phyloP scores from a whole-genome alignment of 2,888 invertebrate genomes.

The Allygus modestus region DNA sequence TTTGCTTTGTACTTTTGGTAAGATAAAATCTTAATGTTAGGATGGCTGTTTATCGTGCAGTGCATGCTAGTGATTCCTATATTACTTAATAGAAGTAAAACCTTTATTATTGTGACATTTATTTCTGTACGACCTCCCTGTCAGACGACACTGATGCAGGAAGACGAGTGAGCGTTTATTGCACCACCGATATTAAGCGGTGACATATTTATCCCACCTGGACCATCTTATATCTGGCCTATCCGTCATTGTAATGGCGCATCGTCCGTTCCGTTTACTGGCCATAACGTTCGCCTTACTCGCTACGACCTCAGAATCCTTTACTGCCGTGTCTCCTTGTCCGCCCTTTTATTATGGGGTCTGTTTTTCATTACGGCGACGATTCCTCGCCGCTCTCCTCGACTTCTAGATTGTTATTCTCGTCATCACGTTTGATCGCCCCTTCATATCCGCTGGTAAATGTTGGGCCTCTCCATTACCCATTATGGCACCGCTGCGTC shows the following conservation, averaged over 20 bases:
- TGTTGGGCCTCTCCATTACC: slow-evolving; percentile 43
- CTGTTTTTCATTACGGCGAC: slow-evolving; percentile 54
- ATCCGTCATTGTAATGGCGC: slow-evolving; percentile 44
- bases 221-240: slow-evolving; percentile 41
- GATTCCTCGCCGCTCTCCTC: neutral
- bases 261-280: slow-evolving; percentile 22
- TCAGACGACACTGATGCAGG: too few species aligned
- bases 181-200: slow-evolving; percentile 18
- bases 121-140: too few species aligned
- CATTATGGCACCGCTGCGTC: slow-evolving; percentile 31
- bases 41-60: too few species aligned
- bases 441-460: slow-evolving; percentile 45
- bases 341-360: slow-evolving; percentile 49
- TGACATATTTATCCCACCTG: slow-evolving; percentile 46
- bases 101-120: too few species aligned
- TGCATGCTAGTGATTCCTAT: too few species aligned
- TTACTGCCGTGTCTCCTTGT: slow-evolving; percentile 27
- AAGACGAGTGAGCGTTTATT: too few species aligned
- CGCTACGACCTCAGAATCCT: slow-evolving; percentile 37
- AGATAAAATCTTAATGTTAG: too few species aligned
- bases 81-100: too few species aligned
- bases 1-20: too few species aligned
- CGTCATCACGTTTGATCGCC: slow-evolving; percentile 48
- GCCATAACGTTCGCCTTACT: slow-evolving; percentile 37
- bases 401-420: slow-evolving; percentile 41